Conservation (phyloP, 2,797 vertebrate species). For the Gadopsis bispinosus region DNA sequence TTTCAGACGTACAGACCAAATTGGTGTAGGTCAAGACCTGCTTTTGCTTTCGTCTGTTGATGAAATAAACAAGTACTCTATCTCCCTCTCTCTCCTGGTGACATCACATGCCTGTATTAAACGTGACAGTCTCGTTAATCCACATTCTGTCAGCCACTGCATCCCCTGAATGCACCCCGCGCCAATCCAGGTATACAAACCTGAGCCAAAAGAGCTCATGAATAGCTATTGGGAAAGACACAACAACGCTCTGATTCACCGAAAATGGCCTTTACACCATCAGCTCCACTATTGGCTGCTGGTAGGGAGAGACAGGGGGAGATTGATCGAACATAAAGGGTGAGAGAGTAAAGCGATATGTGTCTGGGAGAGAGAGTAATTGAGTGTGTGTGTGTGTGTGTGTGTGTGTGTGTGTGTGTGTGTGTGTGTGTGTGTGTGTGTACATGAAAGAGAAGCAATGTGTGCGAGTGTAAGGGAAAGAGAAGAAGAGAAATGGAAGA, state of each 20-base stretch:
- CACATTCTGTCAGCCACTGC: conserved; percentile 64
- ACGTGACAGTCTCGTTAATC: conserved; percentile 77
- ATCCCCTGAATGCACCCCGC: conserved; percentile 43
- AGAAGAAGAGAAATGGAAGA: conserved; percentile 69
- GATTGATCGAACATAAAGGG: conserved; percentile 70
- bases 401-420: conserved; percentile 9
- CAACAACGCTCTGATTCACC: conserved; percentile 61
- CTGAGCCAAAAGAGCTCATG: conserved; percentile 68
- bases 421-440: background rate
- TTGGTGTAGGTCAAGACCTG: conserved; percentile 62
- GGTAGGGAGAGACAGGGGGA: conserved; percentile 38
- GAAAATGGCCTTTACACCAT: conserved; percentile 71
- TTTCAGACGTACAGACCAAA: conserved; percentile 62
- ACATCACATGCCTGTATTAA: conserved; percentile 65
- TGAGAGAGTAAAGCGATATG: conserved; percentile 63
- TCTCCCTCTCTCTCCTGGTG: conserved; percentile 45
- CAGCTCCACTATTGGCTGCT: conserved; percentile 57
- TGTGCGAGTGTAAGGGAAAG: conserved; percentile 34
- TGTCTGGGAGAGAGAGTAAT: conserved; percentile 58
- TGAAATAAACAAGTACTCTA: conserved; percentile 73
- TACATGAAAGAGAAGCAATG: conserved; percentile 39
- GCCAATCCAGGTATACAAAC: conserved; percentile 66
- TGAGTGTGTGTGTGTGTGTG: conserved; percentile 34
- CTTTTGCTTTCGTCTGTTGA: conserved; percentile 66
- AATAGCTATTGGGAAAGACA: conserved; percentile 75